phyloP scores from a whole-genome alignment of 2,113 vertebrate species.

The Dromiciops gliroides region DNA sequence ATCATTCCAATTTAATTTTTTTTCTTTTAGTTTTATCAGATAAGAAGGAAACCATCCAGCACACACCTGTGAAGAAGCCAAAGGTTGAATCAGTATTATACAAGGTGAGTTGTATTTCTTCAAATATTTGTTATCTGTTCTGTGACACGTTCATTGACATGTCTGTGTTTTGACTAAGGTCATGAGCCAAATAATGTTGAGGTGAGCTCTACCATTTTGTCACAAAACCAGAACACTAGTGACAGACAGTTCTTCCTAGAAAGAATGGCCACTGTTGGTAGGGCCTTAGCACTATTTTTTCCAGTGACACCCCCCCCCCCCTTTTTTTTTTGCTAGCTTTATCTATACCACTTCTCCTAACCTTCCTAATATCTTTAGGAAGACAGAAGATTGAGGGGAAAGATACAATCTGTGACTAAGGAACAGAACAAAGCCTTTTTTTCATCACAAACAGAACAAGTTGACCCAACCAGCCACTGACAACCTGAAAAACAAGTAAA shows the following conservation, averaged over 20 bases:
- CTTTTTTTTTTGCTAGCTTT: not conserved
- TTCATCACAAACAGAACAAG: not conserved
- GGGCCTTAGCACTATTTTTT: not conserved
- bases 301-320: not conserved
- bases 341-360: not conserved
- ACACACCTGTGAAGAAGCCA: constrained; percentile 88
- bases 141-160: not conserved
- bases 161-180: not conserved
- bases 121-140: not conserved
- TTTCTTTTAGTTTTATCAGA: constrained; percentile 91
- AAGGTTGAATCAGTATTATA: constrained; percentile 88
- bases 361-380: not conserved
- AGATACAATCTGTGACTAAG: not conserved
- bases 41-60: constrained; percentile 91
- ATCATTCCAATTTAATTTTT: constrained; percentile 28
- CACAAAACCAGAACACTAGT: not conserved
- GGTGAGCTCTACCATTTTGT: not conserved
- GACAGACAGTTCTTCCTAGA: not conserved
- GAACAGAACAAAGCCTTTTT: not conserved
- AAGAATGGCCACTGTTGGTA: not conserved
- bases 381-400: not conserved
- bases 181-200: not conserved
- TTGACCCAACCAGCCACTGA: not conserved
- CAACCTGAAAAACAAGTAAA: not conserved
- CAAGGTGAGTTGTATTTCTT: constrained; percentile 86